Evolutionary conservation across 2,797 vertebrate genomes (phyloP).

Genomic region (Pipistrellus nathusii): DNA sequence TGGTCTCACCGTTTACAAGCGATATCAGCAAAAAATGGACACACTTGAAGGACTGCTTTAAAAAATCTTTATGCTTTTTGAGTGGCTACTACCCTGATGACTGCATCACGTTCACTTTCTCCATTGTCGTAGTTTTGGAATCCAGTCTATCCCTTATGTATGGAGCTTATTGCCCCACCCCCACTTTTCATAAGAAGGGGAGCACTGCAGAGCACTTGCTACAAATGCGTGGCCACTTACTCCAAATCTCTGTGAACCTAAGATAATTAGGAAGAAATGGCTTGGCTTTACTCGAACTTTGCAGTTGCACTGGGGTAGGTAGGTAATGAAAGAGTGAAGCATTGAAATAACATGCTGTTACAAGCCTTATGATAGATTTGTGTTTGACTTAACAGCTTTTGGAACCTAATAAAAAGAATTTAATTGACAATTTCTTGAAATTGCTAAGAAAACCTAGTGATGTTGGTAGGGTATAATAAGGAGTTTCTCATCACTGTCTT

Average conservation of each 20-base stretch:
- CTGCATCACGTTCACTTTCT: conserved; percentile 63
- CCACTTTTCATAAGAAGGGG: conserved; percentile 72
- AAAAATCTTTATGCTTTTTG: conserved; percentile 59
- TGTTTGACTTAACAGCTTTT: conserved; percentile 92
- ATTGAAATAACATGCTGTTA: conserved; percentile 90
- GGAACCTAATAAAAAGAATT: conserved; percentile 94
- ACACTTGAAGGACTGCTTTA: conserved; percentile 59
- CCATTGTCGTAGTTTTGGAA: conserved; percentile 61
- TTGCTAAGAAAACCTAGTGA: conserved; percentile 94
- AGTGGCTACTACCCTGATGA: conserved; percentile 51
- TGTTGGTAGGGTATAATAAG: conserved; percentile 95
- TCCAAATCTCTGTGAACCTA: conserved; percentile 79
- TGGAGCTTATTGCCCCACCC: conserved; percentile 64
- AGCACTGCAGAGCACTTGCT: conserved; percentile 69
- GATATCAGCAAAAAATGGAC: conserved; percentile 48
- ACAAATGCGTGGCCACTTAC: conserved; percentile 75
- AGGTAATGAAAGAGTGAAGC: conserved; percentile 88
- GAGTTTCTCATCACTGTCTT: conserved; percentile 95
- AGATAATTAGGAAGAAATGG: conserved; percentile 82
- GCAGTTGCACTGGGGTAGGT: conserved; percentile 87
- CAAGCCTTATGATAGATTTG: conserved; percentile 92
- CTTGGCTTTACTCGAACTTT: conserved; percentile 86
- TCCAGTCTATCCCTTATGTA: conserved; percentile 50
- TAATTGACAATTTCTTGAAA: conserved; percentile 98
- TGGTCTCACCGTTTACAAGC: conserved; percentile 58